Base-by-base conservation (phyloP, 2,888 invertebrate genomes). In the Conops quadrifasciatus region DNA sequence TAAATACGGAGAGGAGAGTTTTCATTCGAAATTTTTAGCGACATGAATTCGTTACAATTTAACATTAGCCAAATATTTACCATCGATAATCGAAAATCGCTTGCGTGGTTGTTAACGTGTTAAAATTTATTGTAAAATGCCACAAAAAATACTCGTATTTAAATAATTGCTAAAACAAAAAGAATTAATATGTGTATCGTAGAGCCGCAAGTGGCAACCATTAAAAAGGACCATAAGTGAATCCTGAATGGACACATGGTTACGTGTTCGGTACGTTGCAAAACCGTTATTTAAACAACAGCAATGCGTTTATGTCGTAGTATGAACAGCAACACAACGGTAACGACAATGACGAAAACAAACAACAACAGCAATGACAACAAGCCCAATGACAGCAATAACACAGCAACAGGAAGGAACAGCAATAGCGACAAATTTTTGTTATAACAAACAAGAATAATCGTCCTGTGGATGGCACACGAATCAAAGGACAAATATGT, bases 201-300 rank as follows among this genome's bases (percentile, higher is more conserved):
- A 36, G 11, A 36, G 19, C 51, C 56, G 16, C 36, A 60, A 68
- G 71, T 36, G 36, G 63, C 68, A 74, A 78, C 77, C 80, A 78
- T 82, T 82, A 80, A 82, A 81, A 78, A 36, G 78, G 81, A 80
- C 82, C 82, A 83, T 83, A 82, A 83, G 82, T 83, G 83, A 83
- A 82, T 80, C 81, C 80, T 78, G 79, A 81, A 78, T 82, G 81
- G 77, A 78, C 72, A 77, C 73, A 74, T 72, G 36, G 4, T 7
- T 36, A n/a, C n/a, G n/a, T 36, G 72, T 75, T 73, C 72, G 73
- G 72, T 77, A 77, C 77, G 77, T 77, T 77, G 75, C 75, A 75
- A 77, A 77, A 68, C 75, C 75, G 77, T 77, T 77, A 77, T 73
- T 77, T 77, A 72, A 71, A 70, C 67, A 70, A 67, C 59, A 68